A percentile compares a stretch with the other conserved stretches of the same genome.
These are phyloP conservation scores for Hirtodrosophila cameraria DNA, from an alignment of 2,888 invertebrate species.

Conservation along the genomic window DNA sequence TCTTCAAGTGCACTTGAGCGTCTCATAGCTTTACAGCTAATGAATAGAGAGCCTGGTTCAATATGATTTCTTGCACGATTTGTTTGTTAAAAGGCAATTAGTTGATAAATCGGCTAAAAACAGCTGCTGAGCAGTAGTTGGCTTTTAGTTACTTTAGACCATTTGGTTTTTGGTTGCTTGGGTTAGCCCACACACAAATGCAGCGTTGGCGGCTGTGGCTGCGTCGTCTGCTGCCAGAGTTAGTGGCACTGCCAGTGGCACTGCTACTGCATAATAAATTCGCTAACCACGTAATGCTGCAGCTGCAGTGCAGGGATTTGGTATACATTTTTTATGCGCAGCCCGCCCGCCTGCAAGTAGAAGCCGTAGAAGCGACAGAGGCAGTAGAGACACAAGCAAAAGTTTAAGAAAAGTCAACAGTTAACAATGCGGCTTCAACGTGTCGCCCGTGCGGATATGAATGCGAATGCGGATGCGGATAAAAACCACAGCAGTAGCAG, in stretches of 20 bases:
- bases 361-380: conserved; percentile 33
- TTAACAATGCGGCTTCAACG: conserved; percentile 80
- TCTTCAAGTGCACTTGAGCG: conserved; percentile 44
- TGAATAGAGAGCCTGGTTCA: conserved; percentile 67
- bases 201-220: conserved; percentile 59
- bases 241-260: conserved; percentile 35
- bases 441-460: conserved; percentile 66
- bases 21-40: conserved; percentile 55
- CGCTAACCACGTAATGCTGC: conserved; percentile 83
- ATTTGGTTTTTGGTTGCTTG: conserved; percentile 3
- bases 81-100: conserved; percentile 80
- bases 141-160: conserved; percentile 19
- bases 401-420: conserved; percentile 81
- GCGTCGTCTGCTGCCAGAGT: conserved; percentile 20
- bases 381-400: conserved; percentile 60
- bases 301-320: conserved; percentile 81
- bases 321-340: conserved; percentile 78
- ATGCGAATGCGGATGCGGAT: conserved; percentile 35
- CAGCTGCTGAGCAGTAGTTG: conserved; percentile 18
- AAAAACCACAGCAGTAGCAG: conserved; percentile 20
- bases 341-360: conserved; percentile 68
- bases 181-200: conserved; percentile 18
- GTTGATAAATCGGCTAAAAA: conserved; percentile 53
- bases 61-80: conserved; percentile 80
- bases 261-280: conserved; percentile 82